Evolutionary conservation across 2,113 vertebrate genomes (phyloP), one percentile per base, ranked within the genome.

Genomic region (Egretta garzetta): DNA sequence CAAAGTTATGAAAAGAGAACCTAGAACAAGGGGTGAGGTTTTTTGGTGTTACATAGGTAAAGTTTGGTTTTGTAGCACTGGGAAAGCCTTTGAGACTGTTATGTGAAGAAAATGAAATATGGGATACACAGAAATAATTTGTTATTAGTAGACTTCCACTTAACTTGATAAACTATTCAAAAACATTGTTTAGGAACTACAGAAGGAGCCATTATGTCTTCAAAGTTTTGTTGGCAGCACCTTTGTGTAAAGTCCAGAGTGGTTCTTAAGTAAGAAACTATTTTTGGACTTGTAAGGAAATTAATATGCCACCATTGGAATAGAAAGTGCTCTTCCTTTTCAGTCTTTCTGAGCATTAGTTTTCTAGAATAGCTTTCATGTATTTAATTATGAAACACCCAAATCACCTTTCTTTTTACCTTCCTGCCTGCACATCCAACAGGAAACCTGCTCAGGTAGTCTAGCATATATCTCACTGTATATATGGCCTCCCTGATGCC

Each of bases 11-110:
- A 59, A 52, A 67, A 83, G 8, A 20, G 14, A 88, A 80, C 12
- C 16, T 52, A 63, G n/a, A 24, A 41, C 3, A 80, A 74, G 7
- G 10, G 3, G 5, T 43, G 41, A 43, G 1, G 0, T 4, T 32
- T 20, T 55, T 49, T 68, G 2, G 11, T 73, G 30, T 39, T 56
- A 16, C 18, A 2, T 45, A 22, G 49, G 33, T 53, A 70, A 75
- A 76, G 16, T 41, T 45, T 79, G 5, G 3, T 21, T 56, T 66
- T 88, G 45, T 92, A 76, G 24, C 30, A 80, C 21, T 47, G 6
- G 19, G 22, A 73, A 56, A 70, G 23, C 5, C 26, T 80, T 66
- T 81, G 43, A 74, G 19, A 72, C 7, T 15, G 3, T 4, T 60
- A 47, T 4, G 2, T 22, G 60, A 59, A 62, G 21, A 74, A 86